phyloP scores from a whole-genome alignment of 2,113 vertebrate species.

The rat (Rattus norvegicus) region DNA sequence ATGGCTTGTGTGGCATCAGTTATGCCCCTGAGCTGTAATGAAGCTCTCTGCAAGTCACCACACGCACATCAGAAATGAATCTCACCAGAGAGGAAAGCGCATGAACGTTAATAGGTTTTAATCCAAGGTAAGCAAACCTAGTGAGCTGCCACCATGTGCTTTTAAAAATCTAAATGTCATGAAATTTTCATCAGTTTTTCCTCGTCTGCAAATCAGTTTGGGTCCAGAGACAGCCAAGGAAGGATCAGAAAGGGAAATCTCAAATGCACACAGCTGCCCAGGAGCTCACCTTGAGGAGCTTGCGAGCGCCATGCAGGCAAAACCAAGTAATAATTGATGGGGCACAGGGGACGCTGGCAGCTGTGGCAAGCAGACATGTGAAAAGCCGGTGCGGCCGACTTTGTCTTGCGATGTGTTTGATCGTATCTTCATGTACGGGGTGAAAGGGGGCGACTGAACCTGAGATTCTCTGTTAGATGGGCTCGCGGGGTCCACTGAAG shows the following conservation, averaged over 20 bases:
- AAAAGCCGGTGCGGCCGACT: constrained; percentile 49
- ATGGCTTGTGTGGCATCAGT: constrained; percentile 74
- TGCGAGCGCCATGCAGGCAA: constrained; percentile 63
- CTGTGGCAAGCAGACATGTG: background rate
- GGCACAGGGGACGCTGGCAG: background rate
- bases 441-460: constrained; percentile 59
- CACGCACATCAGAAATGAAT: constrained; percentile 74
- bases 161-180: constrained; percentile 76
- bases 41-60: constrained; percentile 78
- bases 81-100: constrained; percentile 62
- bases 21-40: constrained; percentile 80
- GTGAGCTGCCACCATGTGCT: constrained; percentile 63
- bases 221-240: constrained; percentile 61
- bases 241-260: constrained; percentile 66
- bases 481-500: constrained; percentile 47
- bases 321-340: constrained; percentile 75
- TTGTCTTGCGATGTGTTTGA: constrained; percentile 56
- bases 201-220: constrained; percentile 68
- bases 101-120: constrained; percentile 73
- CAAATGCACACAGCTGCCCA: constrained; percentile 49
- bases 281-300: constrained; percentile 71
- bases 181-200: constrained; percentile 70
- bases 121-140: constrained; percentile 78
- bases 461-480: constrained; percentile 44
- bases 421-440: constrained; percentile 62